Conservation (phyloP, 2,888 invertebrate genomes). For the Synanthedon tipuliformis region DNA sequence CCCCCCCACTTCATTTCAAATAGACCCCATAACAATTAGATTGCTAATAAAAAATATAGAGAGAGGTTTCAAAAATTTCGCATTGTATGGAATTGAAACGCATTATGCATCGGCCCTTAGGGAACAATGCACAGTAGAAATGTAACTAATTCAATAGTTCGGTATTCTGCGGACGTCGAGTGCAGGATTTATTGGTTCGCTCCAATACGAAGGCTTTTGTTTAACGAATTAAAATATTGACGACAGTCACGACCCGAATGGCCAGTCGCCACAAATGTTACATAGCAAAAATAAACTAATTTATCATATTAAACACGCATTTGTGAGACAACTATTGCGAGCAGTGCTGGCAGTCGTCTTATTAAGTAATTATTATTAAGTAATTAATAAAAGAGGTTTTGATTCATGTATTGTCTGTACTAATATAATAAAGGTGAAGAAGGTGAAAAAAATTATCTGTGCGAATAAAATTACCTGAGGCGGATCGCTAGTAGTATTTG, state of each 20-base stretch:
- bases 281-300: background rate
- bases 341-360: background rate
- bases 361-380: too few relatives aligned
- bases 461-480: too few relatives aligned
- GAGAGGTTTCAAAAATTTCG: too few relatives aligned
- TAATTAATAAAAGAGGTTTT: too few relatives aligned
- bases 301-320: background rate
- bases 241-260: slow-evolving; percentile 11
- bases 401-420: too few relatives aligned
- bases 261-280: background rate
- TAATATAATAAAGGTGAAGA: too few relatives aligned
- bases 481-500: too few relatives aligned
- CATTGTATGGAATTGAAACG: too few relatives aligned
- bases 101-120: background rate
- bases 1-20: too few relatives aligned
- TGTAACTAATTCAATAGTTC: slow-evolving; percentile 14
- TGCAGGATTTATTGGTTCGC: slow-evolving; percentile 23
- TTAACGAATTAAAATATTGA: slow-evolving; percentile 4
- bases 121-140: background rate
- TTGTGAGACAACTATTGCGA: background rate
- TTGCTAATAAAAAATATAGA: too few relatives aligned
- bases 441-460: too few relatives aligned
- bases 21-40: too few relatives aligned
- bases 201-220: slow-evolving; percentile 21
- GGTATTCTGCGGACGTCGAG: slow-evolving; percentile 12